Percentiles rank a stretch among this genome's conserved stretches.
These are phyloP conservation scores for Drosophila engyochracea DNA, from an alignment of 2,888 invertebrate genomes.

Conservation along the genomic window DNA sequence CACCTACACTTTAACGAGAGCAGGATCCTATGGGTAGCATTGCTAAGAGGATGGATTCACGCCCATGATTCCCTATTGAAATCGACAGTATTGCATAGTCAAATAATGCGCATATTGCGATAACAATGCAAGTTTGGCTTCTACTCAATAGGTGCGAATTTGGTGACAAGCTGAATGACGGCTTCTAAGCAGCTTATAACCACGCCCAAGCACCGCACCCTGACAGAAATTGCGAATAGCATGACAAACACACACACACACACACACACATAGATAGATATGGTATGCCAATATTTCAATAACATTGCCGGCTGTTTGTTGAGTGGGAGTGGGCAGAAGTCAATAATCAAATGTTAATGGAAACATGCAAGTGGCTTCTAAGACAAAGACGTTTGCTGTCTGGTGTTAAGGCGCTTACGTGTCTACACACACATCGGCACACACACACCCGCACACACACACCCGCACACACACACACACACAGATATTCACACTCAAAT, in stretches of 20 bases:
- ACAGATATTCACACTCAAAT: not conserved
- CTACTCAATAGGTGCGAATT: constrained; percentile 2
- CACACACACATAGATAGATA: not conserved
- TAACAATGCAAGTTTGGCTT: not conserved
- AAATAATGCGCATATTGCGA: not conserved
- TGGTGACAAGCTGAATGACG: constrained; percentile 18
- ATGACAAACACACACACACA: not conserved
- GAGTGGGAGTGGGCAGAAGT: constrained; percentile 23
- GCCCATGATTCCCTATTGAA: not conserved
- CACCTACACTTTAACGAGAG: not conserved
- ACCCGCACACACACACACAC: not conserved
- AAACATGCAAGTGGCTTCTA: constrained; percentile 44
- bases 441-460: constrained; percentile 1
- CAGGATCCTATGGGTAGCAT: not conserved
- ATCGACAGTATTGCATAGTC: not conserved
- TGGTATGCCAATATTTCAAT: constrained; percentile 41
- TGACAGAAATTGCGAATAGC: constrained; percentile 20
- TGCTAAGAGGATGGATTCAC: not conserved
- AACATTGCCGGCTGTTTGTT: constrained; percentile 32
- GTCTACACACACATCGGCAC: constrained; percentile 7
- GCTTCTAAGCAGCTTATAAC: constrained; percentile 14
- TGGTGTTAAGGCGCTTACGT: constrained; percentile 51
- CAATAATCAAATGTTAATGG: constrained; percentile 57
- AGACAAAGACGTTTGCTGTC: constrained; percentile 33
- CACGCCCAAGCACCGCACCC: constrained; percentile 13